phyloP scores from a whole-genome alignment of 1,140 invertebrate genomes.

The Lucilia sericata region DNA sequence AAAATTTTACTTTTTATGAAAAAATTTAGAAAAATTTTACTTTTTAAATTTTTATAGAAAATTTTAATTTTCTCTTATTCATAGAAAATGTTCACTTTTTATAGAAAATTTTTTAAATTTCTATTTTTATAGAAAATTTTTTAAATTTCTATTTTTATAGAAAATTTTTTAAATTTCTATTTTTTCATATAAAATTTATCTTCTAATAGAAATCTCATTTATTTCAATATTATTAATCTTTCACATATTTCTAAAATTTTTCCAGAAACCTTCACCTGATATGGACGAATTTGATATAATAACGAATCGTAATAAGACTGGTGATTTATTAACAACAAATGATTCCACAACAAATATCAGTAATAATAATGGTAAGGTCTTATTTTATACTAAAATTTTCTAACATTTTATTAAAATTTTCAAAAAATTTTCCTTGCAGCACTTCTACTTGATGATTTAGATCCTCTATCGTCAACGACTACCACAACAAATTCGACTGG shows the following conservation, averaged over 20 bases:
- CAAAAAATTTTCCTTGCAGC: conserved; percentile 49
- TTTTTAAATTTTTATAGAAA: too few relatives aligned
- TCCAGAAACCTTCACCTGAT: conserved; percentile 71
- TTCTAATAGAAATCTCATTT: too few relatives aligned
- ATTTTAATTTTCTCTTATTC: too few relatives aligned
- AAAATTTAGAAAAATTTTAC: too few relatives aligned
- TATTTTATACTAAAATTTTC: too few relatives aligned
- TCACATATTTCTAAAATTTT: not conserved
- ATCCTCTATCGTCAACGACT: conserved; percentile 61
- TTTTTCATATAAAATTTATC: too few relatives aligned
- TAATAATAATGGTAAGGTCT: conserved; percentile 65
- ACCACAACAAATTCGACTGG: conserved; percentile 60
- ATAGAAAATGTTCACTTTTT: too few relatives aligned
- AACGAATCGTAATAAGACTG: conserved; percentile 74
- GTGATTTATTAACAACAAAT: conserved; percentile 60
- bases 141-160: too few relatives aligned
- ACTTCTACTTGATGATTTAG: conserved; percentile 65
- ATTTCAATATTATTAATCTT: conserved; percentile 26
- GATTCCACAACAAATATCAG: conserved; percentile 61
- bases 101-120: too few relatives aligned
- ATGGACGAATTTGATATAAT: conserved; percentile 88
- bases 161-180: too few relatives aligned
- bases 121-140: too few relatives aligned
- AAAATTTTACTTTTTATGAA: too few relatives aligned
- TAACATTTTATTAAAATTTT: conserved; percentile 7